These are phyloP conservation scores for Cyclina sinensis DNA, from an alignment of 1,140 invertebrate genomes.

Conservation along the genomic window DNA sequence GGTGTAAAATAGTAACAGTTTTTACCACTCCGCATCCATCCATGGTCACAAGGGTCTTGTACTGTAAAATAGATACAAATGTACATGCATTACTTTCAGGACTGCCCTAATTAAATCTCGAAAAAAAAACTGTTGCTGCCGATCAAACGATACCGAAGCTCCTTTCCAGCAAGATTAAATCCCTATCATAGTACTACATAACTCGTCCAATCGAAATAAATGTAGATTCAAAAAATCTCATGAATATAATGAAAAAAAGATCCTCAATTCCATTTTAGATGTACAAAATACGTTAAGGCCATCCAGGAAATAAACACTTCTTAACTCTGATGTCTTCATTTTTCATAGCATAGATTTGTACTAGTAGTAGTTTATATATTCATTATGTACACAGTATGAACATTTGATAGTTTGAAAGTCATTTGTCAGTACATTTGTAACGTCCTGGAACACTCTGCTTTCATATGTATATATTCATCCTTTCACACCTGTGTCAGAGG, in stretches of 20 bases:
- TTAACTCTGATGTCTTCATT: too few species aligned
- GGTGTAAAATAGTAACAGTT: slow-evolving; percentile 52
- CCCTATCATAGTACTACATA: not conserved
- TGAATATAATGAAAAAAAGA: too few species aligned
- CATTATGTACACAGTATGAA: too few species aligned
- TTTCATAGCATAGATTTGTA: too few species aligned
- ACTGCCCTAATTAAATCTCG: too few species aligned
- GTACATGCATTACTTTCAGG: too few species aligned
- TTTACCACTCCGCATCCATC: not conserved
- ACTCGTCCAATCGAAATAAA: too few species aligned
- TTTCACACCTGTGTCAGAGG: too few species aligned
- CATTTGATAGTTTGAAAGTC: not conserved
- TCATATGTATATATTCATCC: not conserved
- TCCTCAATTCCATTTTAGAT: not conserved
- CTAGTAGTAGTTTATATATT: too few species aligned
- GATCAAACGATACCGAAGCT: not conserved
- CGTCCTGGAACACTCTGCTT: not conserved
- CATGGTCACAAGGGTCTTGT: not conserved
- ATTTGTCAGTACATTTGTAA: not conserved
- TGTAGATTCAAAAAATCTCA: too few species aligned
- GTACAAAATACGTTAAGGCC: not conserved
- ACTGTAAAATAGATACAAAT: not conserved
- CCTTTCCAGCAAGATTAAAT: not conserved
- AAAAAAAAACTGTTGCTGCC: too few species aligned
- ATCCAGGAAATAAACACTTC: too few species aligned